Conservation (phyloP, 2,797 vertebrate species). For the Ctenochaetus hawaiiensis region DNA sequence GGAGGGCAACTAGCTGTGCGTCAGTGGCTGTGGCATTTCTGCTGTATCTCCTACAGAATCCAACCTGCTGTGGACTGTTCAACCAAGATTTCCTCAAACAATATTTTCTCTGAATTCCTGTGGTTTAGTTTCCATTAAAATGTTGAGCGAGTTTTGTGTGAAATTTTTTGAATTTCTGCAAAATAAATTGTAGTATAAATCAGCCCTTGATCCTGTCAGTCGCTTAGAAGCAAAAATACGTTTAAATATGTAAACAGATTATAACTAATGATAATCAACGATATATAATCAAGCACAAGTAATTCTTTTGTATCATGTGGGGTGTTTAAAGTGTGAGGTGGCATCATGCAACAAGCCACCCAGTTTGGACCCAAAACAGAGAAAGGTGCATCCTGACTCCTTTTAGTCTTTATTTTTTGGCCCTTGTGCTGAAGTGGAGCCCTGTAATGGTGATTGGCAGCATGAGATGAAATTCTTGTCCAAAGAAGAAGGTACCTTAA, state of each 20-base stretch:
- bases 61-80: constrained; percentile 11
- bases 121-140: neutral
- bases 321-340: neutral
- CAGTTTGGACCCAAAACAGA: neutral
- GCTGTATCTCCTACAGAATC: constrained; percentile 45
- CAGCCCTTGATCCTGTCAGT: neutral
- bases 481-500: neutral
- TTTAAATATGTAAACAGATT: too few relatives aligned
- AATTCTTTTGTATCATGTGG: neutral
- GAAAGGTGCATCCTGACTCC: neutral
- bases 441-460: neutral
- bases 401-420: neutral
- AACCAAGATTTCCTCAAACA: constrained; percentile 2
- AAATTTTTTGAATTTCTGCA: neutral
- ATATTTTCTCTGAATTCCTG: neutral
- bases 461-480: neutral
- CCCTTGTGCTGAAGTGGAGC: neutral
- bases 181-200: neutral
- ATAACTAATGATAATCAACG: neutral
- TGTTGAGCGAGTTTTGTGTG: neutral
- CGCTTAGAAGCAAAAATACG: neutral
- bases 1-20: constrained; percentile 60
- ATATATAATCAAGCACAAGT: neutral
- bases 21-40: constrained; percentile 74
- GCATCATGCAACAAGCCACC: neutral